Evolutionary conservation across 2,113 vertebrate species (phyloP), one percentile per base, ranked within the genome.

Genomic region (Tautogolabrus adspersus): DNA sequence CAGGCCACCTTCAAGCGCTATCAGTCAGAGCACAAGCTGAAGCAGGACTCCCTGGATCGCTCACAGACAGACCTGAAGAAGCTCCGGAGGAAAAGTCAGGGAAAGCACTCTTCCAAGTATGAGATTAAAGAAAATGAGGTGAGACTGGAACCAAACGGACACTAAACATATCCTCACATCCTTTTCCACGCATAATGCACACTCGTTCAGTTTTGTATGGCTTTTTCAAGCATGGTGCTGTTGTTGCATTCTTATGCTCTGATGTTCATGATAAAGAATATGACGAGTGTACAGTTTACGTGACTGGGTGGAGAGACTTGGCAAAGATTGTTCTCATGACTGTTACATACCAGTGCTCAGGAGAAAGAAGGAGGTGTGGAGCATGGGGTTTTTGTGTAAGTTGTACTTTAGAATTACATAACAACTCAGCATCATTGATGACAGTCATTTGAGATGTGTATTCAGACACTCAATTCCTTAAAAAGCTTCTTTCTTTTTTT

Each of bases 1-100:
- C 85, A 99, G 98, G 98, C 97, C 65, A 99, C 98, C 34, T 96
- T 97, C 42, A 99, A 98, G 88, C 95, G 96, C 77, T 99, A 98
- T 87, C 97, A 98, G 91, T 95, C 94, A 0, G 97, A 99, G 84
- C 97, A 99, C 91, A 96, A 94, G 90, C 87, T 89, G 82, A 98
- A 96, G 83, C 81, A 96, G 81, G 97, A 99, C 80, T 96, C 94
- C 9, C 91, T 99, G 91, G 97, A 99, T 81, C 97, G 97, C 74
- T 96, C 97, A 2, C 96, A 98, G 70, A 93, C 96, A 0, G 97
- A 99, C 73, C 85, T 99, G 89, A 99, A 98, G 91, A 99, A 99
- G 90, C 95, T 99, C 72, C 86, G 95, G 86, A 94, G 97, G 89
- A 99, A 99, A 95, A 97, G 97, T 86, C 97, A 99, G 88, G 96